Conservation (phyloP, 2,888 invertebrate genomes). For the Drosophila aldrichi region DNA sequence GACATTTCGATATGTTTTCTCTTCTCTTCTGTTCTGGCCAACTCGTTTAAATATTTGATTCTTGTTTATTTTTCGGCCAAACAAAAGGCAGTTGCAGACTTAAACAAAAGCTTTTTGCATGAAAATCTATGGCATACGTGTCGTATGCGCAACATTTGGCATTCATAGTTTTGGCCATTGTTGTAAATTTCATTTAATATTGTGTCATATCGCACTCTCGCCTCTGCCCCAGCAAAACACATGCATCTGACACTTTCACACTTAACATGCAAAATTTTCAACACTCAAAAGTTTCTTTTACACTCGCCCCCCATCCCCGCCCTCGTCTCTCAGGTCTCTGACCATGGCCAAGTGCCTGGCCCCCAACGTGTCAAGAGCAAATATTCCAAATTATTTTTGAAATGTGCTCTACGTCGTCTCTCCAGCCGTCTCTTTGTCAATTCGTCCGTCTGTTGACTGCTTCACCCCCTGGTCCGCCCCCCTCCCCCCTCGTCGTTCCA, state of each 20-base stretch:
- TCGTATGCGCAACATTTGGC: slow-evolving; percentile 66
- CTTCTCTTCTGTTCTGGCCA: slow-evolving; percentile 18
- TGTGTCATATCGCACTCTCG: slow-evolving; percentile 59
- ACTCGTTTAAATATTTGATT: slow-evolving; percentile 44
- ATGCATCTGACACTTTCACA: slow-evolving; percentile 78
- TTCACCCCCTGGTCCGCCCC: neutral
- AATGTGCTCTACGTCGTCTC: slow-evolving; percentile 64
- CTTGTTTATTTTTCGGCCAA: slow-evolving; percentile 37
- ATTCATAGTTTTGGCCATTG: slow-evolving; percentile 58
- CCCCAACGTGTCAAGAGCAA: slow-evolving; percentile 78
- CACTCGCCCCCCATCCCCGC: neutral
- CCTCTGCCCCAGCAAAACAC: slow-evolving; percentile 28
- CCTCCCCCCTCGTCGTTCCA: neutral
- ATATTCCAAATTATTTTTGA: slow-evolving; percentile 81
- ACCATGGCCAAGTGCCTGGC: slow-evolving; percentile 29
- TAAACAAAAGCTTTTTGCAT: slow-evolving; percentile 45
- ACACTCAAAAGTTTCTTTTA: slow-evolving; percentile 49
- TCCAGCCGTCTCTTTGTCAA: slow-evolving; percentile 12
- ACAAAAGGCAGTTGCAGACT: slow-evolving; percentile 47
- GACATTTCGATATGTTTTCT: slow-evolving; percentile 24
- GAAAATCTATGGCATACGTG: slow-evolving; percentile 46
- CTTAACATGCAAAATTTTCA: slow-evolving; percentile 71
- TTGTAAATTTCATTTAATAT: slow-evolving; percentile 70
- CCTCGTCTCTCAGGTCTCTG: slow-evolving; percentile 19
- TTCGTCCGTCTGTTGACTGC: slow-evolving; percentile 5